Evolutionary conservation across 2,888 invertebrate species (phyloP).

Genomic region (Lydus trimaculatus): DNA sequence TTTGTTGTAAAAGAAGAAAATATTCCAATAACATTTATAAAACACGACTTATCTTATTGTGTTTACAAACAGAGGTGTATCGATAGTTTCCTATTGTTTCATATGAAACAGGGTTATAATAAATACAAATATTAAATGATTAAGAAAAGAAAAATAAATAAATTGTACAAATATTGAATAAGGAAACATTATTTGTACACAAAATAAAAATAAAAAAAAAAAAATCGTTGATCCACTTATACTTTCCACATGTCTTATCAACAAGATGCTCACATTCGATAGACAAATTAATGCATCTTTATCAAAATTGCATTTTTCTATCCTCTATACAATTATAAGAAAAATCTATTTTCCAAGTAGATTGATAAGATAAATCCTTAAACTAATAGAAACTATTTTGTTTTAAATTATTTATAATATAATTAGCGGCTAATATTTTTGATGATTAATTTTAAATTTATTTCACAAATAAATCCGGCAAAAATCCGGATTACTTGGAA

Average conservation of each 20-base stretch:
- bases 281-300: background rate
- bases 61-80: background rate
- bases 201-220: background rate
- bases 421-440: background rate
- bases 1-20: too few relatives aligned
- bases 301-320: background rate
- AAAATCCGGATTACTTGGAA: background rate
- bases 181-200: constrained; percentile 2
- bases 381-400: background rate
- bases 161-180: constrained; percentile 3
- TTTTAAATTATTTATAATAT: background rate
- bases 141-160: background rate
- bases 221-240: constrained; percentile 4
- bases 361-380: background rate
- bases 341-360: background rate
- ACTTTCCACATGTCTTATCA: background rate
- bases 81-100: constrained; percentile 3
- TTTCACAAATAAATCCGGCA: background rate
- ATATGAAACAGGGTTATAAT: background rate
- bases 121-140: background rate
- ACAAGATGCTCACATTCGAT: background rate
- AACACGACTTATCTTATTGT: background rate
- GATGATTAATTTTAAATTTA: background rate
- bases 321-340: background rate
- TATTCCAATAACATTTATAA: background rate